Base-by-base conservation (phyloP, 1,140 invertebrate species). In the Cydia strobilella region DNA sequence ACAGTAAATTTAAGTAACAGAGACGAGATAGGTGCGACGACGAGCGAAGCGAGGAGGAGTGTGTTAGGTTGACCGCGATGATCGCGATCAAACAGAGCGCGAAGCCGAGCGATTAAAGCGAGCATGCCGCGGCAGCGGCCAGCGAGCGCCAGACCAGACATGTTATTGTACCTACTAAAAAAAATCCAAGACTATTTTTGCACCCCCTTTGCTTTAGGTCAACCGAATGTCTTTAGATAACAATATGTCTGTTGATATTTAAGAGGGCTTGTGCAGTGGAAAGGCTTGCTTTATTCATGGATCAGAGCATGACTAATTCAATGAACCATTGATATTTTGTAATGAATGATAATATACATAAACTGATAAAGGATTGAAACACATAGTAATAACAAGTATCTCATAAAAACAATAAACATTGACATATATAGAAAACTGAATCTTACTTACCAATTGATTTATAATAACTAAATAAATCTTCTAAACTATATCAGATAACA, bases 401-500 rank as follows among this genome's bases (percentile, higher is more conserved):
- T 51, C n/a, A 51, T 51, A n/a, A 7, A 13, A n/a, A n/a, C 45
- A 48, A 51, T 51, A n/a, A 51, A 51, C 3, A 51, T 69, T 23
- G 20, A 69, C n/a, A 69, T 39, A 69, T 27, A 66, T 69, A 9
- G 13, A 39, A 42, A 35, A 69, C 9, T 12, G 15, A 39, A 69
- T 35, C 0, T 20, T 69, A 35, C 65, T 69, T 69, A 69, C 65
- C 65, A 39, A 39, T 39, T 31, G 9, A 39, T 69, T 69, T 42
- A 18, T 1, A 35, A 3, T 27, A 69, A 35, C n/a, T 69, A 39
- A 31, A 35, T 39, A 35, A 39, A 18, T 9, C 15, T 23, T 72
- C 15, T 48, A 27, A 13, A 6, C 12, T 51, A 51, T 79, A 84
- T 82, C 79, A 82, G 77, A 74, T 81, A 79, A 35, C 69, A 75